A percentile compares a stretch with the other conserved stretches of the same genome.
phyloP scores from a whole-genome alignment of 2,888 invertebrate genomes.

The Adelphocoris suturalis region DNA sequence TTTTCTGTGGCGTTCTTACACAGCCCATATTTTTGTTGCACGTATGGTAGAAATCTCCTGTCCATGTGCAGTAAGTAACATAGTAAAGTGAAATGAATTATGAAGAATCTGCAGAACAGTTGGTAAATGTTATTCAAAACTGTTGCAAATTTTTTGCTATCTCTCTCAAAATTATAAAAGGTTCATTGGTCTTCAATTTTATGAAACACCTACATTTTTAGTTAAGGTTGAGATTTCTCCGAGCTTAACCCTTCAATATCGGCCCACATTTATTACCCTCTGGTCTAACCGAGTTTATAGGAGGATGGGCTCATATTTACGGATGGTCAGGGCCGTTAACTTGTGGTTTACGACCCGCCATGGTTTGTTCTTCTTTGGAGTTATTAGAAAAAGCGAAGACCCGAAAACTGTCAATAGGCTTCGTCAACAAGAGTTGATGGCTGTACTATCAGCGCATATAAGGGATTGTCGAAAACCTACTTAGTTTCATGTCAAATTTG shows the following conservation, averaged over 20 bases:
- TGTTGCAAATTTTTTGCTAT: no score
- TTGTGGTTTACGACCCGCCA: slow-evolving; percentile 45
- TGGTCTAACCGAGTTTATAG: slow-evolving; percentile 1
- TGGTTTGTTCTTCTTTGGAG: slow-evolving; percentile 40
- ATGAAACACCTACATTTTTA: no score
- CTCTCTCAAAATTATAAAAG: no score
- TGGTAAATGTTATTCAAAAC: no score
- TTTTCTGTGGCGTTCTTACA: no score
- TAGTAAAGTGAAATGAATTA: no score
- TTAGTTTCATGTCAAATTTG: background rate
- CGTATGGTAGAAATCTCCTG: no score
- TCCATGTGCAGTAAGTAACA: no score
- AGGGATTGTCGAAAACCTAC: slow-evolving; percentile 24
- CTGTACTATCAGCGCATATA: slow-evolving; percentile 11
- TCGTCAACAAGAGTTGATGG: slow-evolving; percentile 28
- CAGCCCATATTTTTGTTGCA: no score
- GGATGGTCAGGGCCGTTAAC: slow-evolving; percentile 41
- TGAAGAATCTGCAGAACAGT: no score
- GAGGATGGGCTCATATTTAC: slow-evolving; percentile 43
- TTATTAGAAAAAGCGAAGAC: background rate
- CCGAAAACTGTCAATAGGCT: slow-evolving; percentile 33
- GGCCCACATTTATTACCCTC: slow-evolving; percentile 42
- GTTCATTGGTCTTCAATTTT: no score
- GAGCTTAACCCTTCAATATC: slow-evolving; percentile 18
- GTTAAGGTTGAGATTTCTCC: slow-evolving; percentile 16